A percentile compares a stretch with the other conserved stretches of the same genome.
Evolutionary conservation across 2,113 vertebrate species (phyloP).

Genomic region (Larimichthys polyactis): DNA sequence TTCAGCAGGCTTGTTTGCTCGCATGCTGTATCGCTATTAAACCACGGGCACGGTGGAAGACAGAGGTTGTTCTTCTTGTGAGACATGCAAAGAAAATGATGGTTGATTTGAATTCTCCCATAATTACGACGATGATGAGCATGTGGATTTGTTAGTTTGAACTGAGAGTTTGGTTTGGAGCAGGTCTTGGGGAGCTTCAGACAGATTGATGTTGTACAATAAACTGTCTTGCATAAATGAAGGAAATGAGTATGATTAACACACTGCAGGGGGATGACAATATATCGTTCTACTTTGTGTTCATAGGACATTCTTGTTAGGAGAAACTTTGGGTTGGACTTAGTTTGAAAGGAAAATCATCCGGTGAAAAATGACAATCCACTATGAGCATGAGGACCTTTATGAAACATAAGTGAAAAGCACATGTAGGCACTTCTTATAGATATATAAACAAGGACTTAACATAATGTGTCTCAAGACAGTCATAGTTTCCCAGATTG

Average conservation of each 20-base stretch:
- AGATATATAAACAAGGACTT: neutral
- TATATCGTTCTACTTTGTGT: neutral
- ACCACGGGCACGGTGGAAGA: constrained; percentile 3
- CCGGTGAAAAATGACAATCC: neutral
- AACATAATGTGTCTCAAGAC: constrained; percentile 24
- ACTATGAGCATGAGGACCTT: neutral
- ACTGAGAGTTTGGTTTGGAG: constrained; percentile 59
- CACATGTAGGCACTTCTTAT: neutral
- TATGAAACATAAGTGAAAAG: constrained; percentile 22
- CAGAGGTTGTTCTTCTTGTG: constrained; percentile 27
- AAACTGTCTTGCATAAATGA: constrained; percentile 40
- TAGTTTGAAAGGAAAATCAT: constrained; percentile 9
- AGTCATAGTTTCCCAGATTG: constrained; percentile 31
- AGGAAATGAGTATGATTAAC: constrained; percentile 32
- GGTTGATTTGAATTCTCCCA: constrained; percentile 62
- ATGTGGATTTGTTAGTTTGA: constrained; percentile 52
- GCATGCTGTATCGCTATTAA: constrained; percentile 24
- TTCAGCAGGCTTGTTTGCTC: constrained; percentile 36
- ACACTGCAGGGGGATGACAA: constrained; percentile 7
- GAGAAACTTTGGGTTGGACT: constrained; percentile 18
- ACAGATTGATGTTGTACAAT: constrained; percentile 47
- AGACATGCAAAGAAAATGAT: constrained; percentile 59
- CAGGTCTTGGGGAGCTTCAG: constrained; percentile 9
- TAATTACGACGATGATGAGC: constrained; percentile 50
- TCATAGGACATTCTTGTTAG: neutral